Base-by-base conservation (phyloP, 1,140 invertebrate species). In the Drosophila auraria region DNA sequence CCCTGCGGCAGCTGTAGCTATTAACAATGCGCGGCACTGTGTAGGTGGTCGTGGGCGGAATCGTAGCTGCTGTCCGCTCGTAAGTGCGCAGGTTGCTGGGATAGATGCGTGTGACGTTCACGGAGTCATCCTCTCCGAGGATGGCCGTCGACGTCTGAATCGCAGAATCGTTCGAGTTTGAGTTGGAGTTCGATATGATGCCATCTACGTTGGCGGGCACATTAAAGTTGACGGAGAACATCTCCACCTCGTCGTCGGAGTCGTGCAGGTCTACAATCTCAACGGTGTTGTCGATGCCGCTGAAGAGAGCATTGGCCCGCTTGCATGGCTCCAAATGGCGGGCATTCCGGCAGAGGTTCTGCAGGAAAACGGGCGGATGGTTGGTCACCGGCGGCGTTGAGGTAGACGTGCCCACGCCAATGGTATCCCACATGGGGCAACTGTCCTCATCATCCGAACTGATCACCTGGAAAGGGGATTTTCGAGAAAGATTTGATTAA, bases 241-340 rank as follows among this genome's bases (percentile, higher is more conserved):
- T 87, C 51, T 87, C 83, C 65, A 81, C 60, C n/a, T 87, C 83
- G 17, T 87, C 83, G 25, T 87, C 83, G 20, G 83, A 87, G 25
- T 87, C 84, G 20, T 81, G 80, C 15, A 87, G 33, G 50, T 87
- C 84, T 0, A 87, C 84, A 17, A 87, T 87, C 25, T 87, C 83
- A 6, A 72, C 42, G 2, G 69, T 40, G 27, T 40, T 83, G 23
- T 87, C 83, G 30, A 87, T 89, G 47, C 83, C 81, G 17, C 78
- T 87, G 8, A 89, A 89, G n/a, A 87, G 50, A 40, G 69, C 81
- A 17, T 82, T 68, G 5, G 84, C 83, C 17, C 83, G 78, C 23
- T 78, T 78, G 42, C 82, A 87, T 2, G 83, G 83, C 59, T 84
- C 78, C 69, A 84, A 45, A 7, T 54, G 65, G 36, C 65, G 82